Evolutionary conservation across 2,113 vertebrate genomes (phyloP), one percentile per base, ranked within the genome.

Genomic region (Otis tarda): DNA sequence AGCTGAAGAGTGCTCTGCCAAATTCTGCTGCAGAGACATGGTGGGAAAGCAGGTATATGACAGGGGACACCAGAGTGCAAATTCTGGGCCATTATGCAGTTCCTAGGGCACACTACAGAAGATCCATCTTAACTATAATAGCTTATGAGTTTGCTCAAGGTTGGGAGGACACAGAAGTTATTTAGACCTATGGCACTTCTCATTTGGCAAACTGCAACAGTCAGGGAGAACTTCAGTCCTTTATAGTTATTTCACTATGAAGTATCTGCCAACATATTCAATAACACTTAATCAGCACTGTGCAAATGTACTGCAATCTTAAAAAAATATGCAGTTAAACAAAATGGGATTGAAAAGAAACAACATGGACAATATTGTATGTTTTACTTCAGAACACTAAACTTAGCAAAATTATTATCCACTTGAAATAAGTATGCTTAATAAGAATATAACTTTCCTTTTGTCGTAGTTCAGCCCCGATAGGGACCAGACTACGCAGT

Each of bases 11-110:
- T 6, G 4, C 2, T 53, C 55, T 55, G 50, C 27, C 31, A 18
- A 43, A 59, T 9, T 41, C 45, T 37, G 28, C 49, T 31, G 23
- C 1, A 3, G 20, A 17, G 13, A 3, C 6, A 0, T 9, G 18
- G 5, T 4, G 21, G 68, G 63, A 27, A 55, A 68, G 18, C 23
- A 53, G 17, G 5, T 28, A 30, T 28, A 18, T 0, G 1, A 27
- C 4, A 22, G 2, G 1, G 13, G 45, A 30, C 45, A 33, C 12
- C 20, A 60, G 10, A 0, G 0, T 30, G 18, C 10, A 59, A 27
- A 37, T 27, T 71, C 31, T 43, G 39, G 18, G 20, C 30, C 13
- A 6, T 27, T 24, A 17, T 39, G 33, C 3, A 4, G 6, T 17
- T 65, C 43, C 14, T 28, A 47, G 9, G 23, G 4, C 18, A 55